Evolutionary conservation across 2,113 vertebrate genomes (phyloP), one percentile per base, ranked within the genome.

Genomic region (Chrysochloris asiatica): DNA sequence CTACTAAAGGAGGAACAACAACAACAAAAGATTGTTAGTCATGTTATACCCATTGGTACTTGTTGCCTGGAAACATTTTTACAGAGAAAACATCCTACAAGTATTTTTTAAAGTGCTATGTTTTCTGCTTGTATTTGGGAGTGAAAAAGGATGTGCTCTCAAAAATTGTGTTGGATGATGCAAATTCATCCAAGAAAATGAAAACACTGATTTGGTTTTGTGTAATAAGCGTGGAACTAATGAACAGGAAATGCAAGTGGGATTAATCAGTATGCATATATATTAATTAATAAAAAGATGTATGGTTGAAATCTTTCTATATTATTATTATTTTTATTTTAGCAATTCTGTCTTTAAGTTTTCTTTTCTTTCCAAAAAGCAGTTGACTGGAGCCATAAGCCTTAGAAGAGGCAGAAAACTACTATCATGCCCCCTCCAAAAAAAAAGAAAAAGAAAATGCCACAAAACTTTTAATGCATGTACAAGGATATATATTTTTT

Each of bases 321-420:
- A 56, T 89, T 30, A 71, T 41, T 69, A n/a, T 69, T 77, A 79
- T n/a, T n/a, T n/a, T 67, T 83, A 76, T 83, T 30, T 76, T 33
- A 83, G 47, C 19, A 41, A n/a, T 47, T 2, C 41, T 63, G 76
- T 83, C 54, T 67, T 83, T 83, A 52, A 75, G 43, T 36, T 65
- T 81, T 38, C 22, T 88, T 80, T 84, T 6, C 47, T 76, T 83
- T 84, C 22, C 56, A 83, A 52, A 83, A 83, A 83, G 80, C 56
- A 83, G 9, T 83, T 83, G 36, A 65, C 56, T 83, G 65, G 45
- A 75, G 69, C 21, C 59, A 52, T 52, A 65, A n/a, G n/a, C n/a
- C n/a, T n/a, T n/a, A n/a, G n/a, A n/a, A n/a, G n/a, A n/a, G 45
- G 36, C 28, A 67, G 56, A 90, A 63, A 75, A 45, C 48, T 75